Percentiles rank a stretch among this genome's conserved stretches.
Evolutionary conservation across 2,888 invertebrate genomes (phyloP).

Genomic region (Embidobia sp.): DNA sequence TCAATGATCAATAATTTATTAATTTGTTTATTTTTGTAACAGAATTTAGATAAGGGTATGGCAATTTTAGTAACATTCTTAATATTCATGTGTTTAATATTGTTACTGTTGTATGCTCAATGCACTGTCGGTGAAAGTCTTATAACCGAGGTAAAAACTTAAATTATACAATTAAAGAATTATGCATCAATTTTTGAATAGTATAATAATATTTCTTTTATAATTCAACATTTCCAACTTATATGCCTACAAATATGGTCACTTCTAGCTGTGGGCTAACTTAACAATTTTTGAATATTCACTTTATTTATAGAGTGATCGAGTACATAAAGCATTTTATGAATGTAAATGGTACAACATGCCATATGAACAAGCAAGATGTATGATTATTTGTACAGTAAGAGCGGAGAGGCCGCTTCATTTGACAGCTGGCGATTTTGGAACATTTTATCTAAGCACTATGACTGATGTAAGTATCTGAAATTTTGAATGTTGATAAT

Average conservation of each 20-base stretch:
- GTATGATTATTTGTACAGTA: slow-evolving; percentile 82
- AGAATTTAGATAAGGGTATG: slow-evolving; percentile 66
- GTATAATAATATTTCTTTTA: too few species aligned
- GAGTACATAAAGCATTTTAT: slow-evolving; percentile 83
- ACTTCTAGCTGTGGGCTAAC: too few species aligned
- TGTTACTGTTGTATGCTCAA: slow-evolving; percentile 72
- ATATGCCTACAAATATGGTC: too few species aligned
- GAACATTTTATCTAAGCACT: slow-evolving; percentile 82
- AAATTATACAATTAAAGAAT: too few species aligned
- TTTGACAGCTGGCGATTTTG: slow-evolving; percentile 83
- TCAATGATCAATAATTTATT: too few species aligned
- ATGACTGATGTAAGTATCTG: slow-evolving; percentile 82
- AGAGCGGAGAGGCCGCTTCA: slow-evolving; percentile 83
- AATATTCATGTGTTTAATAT: slow-evolving; percentile 70
- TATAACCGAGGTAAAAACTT: slow-evolving; percentile 67
- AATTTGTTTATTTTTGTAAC: slow-evolving; percentile 13
- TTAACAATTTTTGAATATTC: not conserved
- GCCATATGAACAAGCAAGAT: slow-evolving; percentile 79
- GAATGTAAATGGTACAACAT: slow-evolving; percentile 82
- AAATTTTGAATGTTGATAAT: too few species aligned
- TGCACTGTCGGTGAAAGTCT: slow-evolving; percentile 73
- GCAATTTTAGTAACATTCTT: slow-evolving; percentile 70
- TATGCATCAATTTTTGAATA: too few species aligned
- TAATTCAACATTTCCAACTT: too few species aligned
- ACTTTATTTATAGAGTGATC: slow-evolving; percentile 80